A percentile compares a stretch with the other conserved stretches of the same genome.
phyloP scores from a whole-genome alignment of 2,797 vertebrate species.

The Malacoraja senta region DNA sequence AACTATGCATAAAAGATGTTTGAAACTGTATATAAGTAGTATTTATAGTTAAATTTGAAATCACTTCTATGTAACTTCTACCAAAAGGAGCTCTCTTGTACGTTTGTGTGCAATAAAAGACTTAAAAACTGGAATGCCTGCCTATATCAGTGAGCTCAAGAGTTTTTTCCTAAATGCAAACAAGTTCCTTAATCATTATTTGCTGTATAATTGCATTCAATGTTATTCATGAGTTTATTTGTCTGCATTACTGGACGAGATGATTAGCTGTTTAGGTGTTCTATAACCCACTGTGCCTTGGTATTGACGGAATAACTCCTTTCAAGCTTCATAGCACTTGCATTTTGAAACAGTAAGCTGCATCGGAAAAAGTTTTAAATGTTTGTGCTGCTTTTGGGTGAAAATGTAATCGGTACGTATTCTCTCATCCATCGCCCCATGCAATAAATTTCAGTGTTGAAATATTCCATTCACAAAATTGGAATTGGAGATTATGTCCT shows the following conservation, averaged over 20 bases:
- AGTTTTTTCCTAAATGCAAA: conserved; percentile 2
- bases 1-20: conserved; percentile 32
- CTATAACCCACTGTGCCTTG: neutral
- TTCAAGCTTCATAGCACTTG: neutral
- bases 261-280: neutral
- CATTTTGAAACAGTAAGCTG: neutral
- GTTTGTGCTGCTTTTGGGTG: no score
- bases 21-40: conserved; percentile 37
- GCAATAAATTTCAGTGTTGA: neutral
- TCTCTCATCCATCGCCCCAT: neutral
- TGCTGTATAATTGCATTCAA: neutral
- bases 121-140: conserved; percentile 36
- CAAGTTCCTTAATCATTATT: neutral
- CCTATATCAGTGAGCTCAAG: conserved; percentile 17
- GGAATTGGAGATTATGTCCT: neutral
- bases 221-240: neutral
- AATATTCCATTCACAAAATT: neutral
- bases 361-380: neutral
- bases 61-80: conserved; percentile 38
- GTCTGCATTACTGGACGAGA: conserved; percentile 19
- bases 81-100: conserved; percentile 34
- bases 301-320: neutral
- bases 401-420: neutral
- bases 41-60: conserved; percentile 36
- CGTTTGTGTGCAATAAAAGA: conserved; percentile 32